Conservation (phyloP, 1,140 invertebrate genomes). For the Bombyx mori region DNA sequence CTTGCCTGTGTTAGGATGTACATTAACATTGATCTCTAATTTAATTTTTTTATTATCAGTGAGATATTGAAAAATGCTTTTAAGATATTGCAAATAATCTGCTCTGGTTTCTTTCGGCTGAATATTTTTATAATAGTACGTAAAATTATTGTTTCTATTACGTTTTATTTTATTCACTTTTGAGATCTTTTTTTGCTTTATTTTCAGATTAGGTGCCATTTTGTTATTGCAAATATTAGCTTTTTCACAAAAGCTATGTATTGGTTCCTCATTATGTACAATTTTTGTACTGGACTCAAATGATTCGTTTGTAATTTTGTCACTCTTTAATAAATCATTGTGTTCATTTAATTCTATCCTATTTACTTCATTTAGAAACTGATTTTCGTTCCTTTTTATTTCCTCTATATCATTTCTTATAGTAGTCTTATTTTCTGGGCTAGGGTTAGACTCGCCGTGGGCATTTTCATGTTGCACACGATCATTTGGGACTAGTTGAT, state of each 20-base stretch:
- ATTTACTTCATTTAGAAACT: too few relatives aligned
- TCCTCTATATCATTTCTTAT: too few relatives aligned
- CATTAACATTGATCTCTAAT: slow-evolving; percentile 37
- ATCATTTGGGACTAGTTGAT: too few relatives aligned
- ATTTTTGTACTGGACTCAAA: too few relatives aligned
- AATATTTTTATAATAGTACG: slow-evolving; percentile 22
- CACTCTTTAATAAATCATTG: too few relatives aligned
- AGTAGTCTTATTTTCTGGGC: too few relatives aligned
- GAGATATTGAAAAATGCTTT: slow-evolving; percentile 38
- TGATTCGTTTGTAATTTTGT: too few relatives aligned
- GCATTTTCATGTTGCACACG: too few relatives aligned
- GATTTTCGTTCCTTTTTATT: too few relatives aligned
- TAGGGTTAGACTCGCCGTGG: too few relatives aligned
- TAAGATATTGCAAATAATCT: slow-evolving; percentile 27
- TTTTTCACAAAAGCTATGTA: background rate
- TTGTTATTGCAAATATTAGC: background rate
- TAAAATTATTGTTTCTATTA: slow-evolving; percentile 24
- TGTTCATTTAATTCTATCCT: too few relatives aligned
- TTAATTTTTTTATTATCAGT: slow-evolving; percentile 29
- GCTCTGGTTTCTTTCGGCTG: slow-evolving; percentile 7
- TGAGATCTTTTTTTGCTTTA: background rate
- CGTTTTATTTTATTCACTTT: slow-evolving; percentile 9
- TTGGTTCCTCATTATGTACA: too few relatives aligned
- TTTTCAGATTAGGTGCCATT: slow-evolving; percentile 4
- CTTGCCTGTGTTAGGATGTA: slow-evolving; percentile 17